A percentile compares a stretch with the other conserved stretches of the same genome.
These are phyloP conservation scores for Idaea aversata DNA, from an alignment of 2,888 invertebrate species.

Conservation along the genomic window DNA sequence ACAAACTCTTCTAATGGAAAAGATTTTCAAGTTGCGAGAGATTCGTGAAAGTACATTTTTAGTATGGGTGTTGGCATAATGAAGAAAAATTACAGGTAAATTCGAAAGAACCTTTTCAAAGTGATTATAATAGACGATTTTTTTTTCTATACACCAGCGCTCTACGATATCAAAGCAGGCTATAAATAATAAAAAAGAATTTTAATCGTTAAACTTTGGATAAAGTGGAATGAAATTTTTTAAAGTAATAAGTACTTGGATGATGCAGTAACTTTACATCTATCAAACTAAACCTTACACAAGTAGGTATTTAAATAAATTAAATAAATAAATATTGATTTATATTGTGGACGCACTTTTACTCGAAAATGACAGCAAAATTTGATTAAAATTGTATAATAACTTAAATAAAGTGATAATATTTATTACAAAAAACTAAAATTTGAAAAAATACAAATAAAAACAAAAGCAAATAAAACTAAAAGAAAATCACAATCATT, in stretches of 20 bases:
- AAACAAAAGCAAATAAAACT: too few relatives aligned
- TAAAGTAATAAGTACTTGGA: not conserved
- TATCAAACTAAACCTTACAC: not conserved
- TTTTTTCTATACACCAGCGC: not conserved
- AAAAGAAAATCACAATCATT: too few relatives aligned
- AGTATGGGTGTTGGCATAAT: conserved; percentile 8
- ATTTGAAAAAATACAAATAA: too few relatives aligned
- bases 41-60: conserved; percentile 10
- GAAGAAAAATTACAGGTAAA: not conserved
- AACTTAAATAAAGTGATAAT: too few relatives aligned
- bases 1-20: conserved; percentile 17
- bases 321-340: too few relatives aligned
- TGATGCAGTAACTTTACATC: not conserved
- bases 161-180: not conserved
- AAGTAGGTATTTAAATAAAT: not conserved
- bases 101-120: not conserved
- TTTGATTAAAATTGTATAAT: too few relatives aligned
- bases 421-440: too few relatives aligned
- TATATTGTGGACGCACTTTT: too few relatives aligned
- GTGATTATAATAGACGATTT: not conserved
- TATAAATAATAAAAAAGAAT: not conserved
- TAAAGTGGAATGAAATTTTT: not conserved
- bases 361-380: too few relatives aligned
- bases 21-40: conserved; percentile 14
- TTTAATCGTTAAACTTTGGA: not conserved